Evolutionary conservation across 2,113 vertebrate species (phyloP), one percentile per base, ranked within the genome.

Genomic region (Ahaetulla prasina): DNA sequence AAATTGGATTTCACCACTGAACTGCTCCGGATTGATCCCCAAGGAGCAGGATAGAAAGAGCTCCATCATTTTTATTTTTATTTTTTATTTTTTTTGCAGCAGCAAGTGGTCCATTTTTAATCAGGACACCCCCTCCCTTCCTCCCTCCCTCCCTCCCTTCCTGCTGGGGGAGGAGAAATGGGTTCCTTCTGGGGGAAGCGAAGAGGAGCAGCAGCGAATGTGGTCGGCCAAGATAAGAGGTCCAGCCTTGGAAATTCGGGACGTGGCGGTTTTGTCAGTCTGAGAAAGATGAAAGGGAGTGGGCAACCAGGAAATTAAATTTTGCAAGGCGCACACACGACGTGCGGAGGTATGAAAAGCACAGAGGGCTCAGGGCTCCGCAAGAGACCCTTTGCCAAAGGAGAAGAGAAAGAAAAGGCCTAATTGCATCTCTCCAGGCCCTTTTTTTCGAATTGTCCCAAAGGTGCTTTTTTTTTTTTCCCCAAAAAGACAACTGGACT

Each of bases 141-240:
- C 50, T 1, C 50, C 53, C 23, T 57, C 23, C 22, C 54, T 54
- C 92, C 87, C 94, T 93, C 55, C 93, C 90, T 94, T 93, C 53
- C 74, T 92, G 91, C 91, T 94, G 94, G 85, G 35, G 85, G 68
- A 80, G 57, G 57, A 90, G 95, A 90, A 92, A 92, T 10, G 39
- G 74, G 92, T 93, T 16, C 85, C 89, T 94, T 96, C 30, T 94
- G 94, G 87, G 94, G 47, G 95, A 94, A 95, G 96, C 86, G 94
- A 96, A 95, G 95, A 94, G 94, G 93, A 93, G 91, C 91, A 39
- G 0, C 80, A 90, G 92, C 50, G 94, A 92, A 94, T 96, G 94
- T 95, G 95, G 92, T 89, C 93, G 63, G 2, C n/a, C 22, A 89
- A 96, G 96, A 96, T 97, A 96, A 97, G 95, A 94, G 95, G 95